phyloP scores from a whole-genome alignment of 1,140 invertebrate species.

The Lordiphosa mommai region DNA sequence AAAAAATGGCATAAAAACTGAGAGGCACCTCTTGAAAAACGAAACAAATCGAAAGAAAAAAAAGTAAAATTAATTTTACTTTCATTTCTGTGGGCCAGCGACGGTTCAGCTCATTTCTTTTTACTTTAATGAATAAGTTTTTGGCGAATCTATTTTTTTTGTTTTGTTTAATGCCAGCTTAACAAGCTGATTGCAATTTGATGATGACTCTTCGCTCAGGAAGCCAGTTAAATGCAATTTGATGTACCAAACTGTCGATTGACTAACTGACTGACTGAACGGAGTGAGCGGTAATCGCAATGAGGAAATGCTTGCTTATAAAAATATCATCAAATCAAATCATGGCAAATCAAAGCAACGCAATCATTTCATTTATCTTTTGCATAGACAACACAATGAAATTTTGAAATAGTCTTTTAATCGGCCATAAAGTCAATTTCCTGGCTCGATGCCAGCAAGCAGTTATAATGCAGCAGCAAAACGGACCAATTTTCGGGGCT shows the following conservation, averaged over 20 bases:
- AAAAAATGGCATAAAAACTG: constrained; percentile 67
- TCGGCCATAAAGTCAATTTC: constrained; percentile 48
- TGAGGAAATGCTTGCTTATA: constrained; percentile 52
- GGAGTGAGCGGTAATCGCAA: constrained; percentile 47
- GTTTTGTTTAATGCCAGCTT: no score
- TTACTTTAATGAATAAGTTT: constrained; percentile 12
- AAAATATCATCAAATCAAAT: constrained; percentile 10
- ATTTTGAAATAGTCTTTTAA: constrained; percentile 48
- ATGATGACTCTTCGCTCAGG: constrained; percentile 14
- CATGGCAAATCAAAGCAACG: background rate
- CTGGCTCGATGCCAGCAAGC: constrained; percentile 50
- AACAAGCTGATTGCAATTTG: constrained; percentile 49
- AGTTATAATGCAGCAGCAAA: no score
- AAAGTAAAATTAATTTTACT: constrained; percentile 68
- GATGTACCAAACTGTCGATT: constrained; percentile 8
- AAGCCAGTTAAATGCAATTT: background rate
- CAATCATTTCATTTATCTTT: constrained; percentile 23
- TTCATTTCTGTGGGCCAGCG: constrained; percentile 61
- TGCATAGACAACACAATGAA: constrained; percentile 29
- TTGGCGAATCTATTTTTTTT: constrained; percentile 5
- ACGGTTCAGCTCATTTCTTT: constrained; percentile 4
- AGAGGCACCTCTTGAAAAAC: constrained; percentile 27
- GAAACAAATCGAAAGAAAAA: constrained; percentile 25
- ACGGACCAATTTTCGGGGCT: no score
- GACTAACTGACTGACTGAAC: constrained; percentile 7